phyloP scores from a whole-genome alignment of 2,113 vertebrate genomes.

The Muntiacus muntjak region DNA sequence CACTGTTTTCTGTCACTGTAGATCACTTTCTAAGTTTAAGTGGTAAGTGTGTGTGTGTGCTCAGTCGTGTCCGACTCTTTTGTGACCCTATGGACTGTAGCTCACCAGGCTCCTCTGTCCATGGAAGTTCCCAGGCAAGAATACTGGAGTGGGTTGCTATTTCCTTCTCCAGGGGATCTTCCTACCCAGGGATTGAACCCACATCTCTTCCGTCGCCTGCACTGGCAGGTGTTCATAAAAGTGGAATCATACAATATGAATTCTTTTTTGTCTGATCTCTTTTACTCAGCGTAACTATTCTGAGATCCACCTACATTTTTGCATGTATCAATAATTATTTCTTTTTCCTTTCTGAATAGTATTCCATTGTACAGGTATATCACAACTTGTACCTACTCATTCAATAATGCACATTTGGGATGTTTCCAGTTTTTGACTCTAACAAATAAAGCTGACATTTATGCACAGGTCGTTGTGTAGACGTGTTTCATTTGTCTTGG shows the following conservation, averaged over 20 bases:
- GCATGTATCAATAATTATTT: neutral
- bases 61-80: neutral
- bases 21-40: neutral
- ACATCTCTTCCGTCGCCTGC: neutral
- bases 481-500: neutral
- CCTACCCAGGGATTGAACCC: neutral
- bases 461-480: neutral
- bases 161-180: neutral
- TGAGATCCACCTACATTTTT: neutral
- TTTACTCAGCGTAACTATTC: neutral
- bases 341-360: neutral
- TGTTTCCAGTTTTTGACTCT: neutral
- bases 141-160: neutral
- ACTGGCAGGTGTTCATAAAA: neutral
- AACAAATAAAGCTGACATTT: neutral
- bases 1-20: neutral
- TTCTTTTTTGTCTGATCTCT: neutral
- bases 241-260: neutral
- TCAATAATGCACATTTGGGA: neutral
- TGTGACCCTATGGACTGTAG: neutral
- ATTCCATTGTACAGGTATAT: neutral
- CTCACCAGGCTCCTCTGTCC: neutral
- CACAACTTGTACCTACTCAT: neutral
- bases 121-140: neutral
- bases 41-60: neutral